Base-by-base conservation (phyloP, 2,113 vertebrate species). In the Craseonycteris thonglongyai region DNA sequence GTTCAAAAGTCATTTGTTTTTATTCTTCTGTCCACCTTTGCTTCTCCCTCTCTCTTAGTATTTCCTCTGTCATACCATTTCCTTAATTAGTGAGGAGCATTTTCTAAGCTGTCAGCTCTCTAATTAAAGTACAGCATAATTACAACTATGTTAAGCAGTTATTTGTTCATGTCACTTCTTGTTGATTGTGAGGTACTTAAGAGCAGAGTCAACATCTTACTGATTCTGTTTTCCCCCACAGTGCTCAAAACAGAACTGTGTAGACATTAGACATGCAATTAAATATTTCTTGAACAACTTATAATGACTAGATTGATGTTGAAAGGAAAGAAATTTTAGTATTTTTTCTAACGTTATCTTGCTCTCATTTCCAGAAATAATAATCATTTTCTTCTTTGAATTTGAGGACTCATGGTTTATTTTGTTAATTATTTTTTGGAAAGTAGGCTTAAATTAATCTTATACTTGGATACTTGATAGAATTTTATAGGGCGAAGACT, bases 361-460 rank as follows among this genome's bases (percentile, higher is more conserved):
- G 63, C 18, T 93, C 21, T 56, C n/a, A 92, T 16, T 82, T 93
- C 59, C 51, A 58, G 83, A 80, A 95, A 97, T 68, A 96, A 91
- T 79, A 85, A 91, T 92, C 84, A 42, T 88, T 51, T 93, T 81
- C 22, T 56, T 61, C 56, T 94, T 87, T 85, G 76, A 96, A 78
- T 89, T 87, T 83, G 35, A 93, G 61, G 33, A 87, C 54, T 94
- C 85, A 85, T 66, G 86, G 63, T 74, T 95, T 97, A 42, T 79
- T 97, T 97, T 95, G 72, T 94, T 98, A 97, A 95, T 92, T 96
- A 84, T 92, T 94, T 93, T 59, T 96, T 98, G 87, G 96, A 95
- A 82, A 87, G 69, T 89, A 75, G 93, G 28, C 95, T 98, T 98
- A 97, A 98, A 97, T 98, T 98, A 98, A 95, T 94, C 90, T 98